Evolutionary conservation across 2,888 invertebrate genomes (phyloP), one percentile per base, ranked within the genome.

Genomic region (Syritta pipiens): DNA sequence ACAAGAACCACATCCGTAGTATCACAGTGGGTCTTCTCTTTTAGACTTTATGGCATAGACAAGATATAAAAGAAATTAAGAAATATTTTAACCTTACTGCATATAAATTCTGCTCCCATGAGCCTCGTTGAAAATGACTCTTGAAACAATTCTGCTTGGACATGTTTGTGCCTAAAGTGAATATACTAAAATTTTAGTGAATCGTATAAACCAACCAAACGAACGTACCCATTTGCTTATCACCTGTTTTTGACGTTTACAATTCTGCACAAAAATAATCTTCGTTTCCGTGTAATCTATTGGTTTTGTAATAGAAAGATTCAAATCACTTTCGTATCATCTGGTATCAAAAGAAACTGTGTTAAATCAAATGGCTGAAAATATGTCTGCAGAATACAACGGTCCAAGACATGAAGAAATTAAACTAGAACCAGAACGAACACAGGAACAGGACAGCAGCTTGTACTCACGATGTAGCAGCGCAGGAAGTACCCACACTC

Each of bases 381-480:
- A 53, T 17, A 79, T 79, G 79, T 79, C 79, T 5, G 68, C 67
- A 1, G 79, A 74, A 7, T 79, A 57, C 30, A 48, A 24, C n/a
- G 53, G 57, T 7, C 12, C 49, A 4, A 32, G 79, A 26, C 49
- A 79, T 14, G 79, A 79, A 5, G 79, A 79, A 5, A 74, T 79
- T 5, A 79, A 79, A 57, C 3, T 86, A 82, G 92, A 92, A 82
- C 92, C 92, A 22, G 90, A 91, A 17, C 91, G 91, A 85, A 91
- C 90, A 40, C 90, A 90, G 12, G 90, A 91, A 81, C 89, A 90
- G 71, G 88, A 88, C 26, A 86, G 85, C 55, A 90, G 89, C 77
- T 91, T 92, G 84, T 94, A 93, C 87, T 92, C 94, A 22, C 90
- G 94, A 46, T 93, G 93, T 86, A 94, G 93, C 84, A 94, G 94